Percentiles rank a stretch among this genome's conserved stretches.
Evolutionary conservation across 2,888 invertebrate species (phyloP).

Genomic region (Acronicta aceris): DNA sequence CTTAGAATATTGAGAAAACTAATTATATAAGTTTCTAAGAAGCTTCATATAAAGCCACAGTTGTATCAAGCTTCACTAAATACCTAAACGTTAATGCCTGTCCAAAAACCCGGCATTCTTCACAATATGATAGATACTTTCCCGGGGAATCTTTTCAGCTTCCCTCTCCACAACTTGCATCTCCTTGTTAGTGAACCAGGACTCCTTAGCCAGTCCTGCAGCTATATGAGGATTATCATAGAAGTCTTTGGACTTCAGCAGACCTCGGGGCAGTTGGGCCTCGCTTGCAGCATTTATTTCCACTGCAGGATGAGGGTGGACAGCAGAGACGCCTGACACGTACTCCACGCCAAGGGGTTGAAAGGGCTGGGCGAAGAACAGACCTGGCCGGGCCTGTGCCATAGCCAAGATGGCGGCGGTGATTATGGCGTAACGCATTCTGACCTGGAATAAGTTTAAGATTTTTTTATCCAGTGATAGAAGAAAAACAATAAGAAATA

Average conservation of each 20-base stretch:
- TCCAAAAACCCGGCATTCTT: constrained; percentile 92
- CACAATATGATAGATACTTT: constrained; percentile 93
- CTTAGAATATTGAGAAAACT: background rate
- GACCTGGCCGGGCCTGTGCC: constrained; percentile 82
- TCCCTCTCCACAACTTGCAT: constrained; percentile 94
- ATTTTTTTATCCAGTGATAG: background rate
- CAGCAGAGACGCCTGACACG: constrained; percentile 71
- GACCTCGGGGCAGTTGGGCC: constrained; percentile 91
- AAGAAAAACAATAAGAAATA: background rate
- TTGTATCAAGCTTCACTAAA: too few relatives aligned
- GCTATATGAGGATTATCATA: constrained; percentile 94
- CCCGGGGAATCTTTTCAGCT: constrained; percentile 94
- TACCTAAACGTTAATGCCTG: constrained; percentile 60
- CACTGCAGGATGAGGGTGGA: constrained; percentile 92
- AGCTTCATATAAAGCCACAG: too few relatives aligned
- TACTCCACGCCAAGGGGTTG: constrained; percentile 86
- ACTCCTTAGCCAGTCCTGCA: constrained; percentile 93
- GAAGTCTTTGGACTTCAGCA: constrained; percentile 91
- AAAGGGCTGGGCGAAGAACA: constrained; percentile 82
- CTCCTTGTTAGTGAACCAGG: constrained; percentile 94
- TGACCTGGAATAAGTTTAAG: constrained; percentile 57
- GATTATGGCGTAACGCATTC: constrained; percentile 74
- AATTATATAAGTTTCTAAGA: too few relatives aligned
- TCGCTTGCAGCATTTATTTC: constrained; percentile 92
- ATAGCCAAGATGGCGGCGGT: constrained; percentile 76